Evolutionary conservation across 2,797 vertebrate species (phyloP).

Genomic region (Crypturellus tataupa): DNA sequence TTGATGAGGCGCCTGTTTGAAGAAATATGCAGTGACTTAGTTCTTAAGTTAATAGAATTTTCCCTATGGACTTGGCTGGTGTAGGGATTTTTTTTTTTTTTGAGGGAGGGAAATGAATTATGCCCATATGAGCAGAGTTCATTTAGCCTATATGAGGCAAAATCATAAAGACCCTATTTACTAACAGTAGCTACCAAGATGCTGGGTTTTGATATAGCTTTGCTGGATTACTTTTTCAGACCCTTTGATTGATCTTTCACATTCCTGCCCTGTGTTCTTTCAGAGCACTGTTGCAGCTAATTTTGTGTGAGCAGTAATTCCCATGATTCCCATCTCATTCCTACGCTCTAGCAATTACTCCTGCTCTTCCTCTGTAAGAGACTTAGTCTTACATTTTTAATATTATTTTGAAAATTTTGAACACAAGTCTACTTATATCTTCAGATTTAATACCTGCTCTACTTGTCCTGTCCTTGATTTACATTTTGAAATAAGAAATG

Average conservation of each 20-base stretch:
- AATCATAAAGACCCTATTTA: neutral
- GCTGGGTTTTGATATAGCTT: neutral
- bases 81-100: neutral
- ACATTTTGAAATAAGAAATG: conserved; percentile 52
- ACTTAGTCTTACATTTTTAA: conserved; percentile 42
- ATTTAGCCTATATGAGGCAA: neutral
- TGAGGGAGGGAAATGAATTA: neutral
- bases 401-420: neutral
- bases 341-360: conserved; percentile 13
- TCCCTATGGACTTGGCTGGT: conserved; percentile 12
- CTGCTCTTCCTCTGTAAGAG: conserved; percentile 11
- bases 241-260: conserved; percentile 36
- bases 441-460: conserved; percentile 56
- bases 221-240: conserved; percentile 49
- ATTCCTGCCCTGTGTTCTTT: conserved; percentile 12
- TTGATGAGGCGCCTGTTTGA: neutral
- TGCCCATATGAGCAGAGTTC: neutral
- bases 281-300: conserved; percentile 25
- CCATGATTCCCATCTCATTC: conserved; percentile 15
- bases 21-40: neutral
- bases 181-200: conserved; percentile 14
- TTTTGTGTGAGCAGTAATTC: conserved; percentile 41
- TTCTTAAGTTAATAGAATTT: neutral
- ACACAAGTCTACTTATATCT: neutral
- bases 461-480: conserved; percentile 43